These are phyloP conservation scores for Acrossocheilus wenchowensis DNA, from an alignment of 2,797 vertebrate genomes.

Conservation along the genomic window DNA sequence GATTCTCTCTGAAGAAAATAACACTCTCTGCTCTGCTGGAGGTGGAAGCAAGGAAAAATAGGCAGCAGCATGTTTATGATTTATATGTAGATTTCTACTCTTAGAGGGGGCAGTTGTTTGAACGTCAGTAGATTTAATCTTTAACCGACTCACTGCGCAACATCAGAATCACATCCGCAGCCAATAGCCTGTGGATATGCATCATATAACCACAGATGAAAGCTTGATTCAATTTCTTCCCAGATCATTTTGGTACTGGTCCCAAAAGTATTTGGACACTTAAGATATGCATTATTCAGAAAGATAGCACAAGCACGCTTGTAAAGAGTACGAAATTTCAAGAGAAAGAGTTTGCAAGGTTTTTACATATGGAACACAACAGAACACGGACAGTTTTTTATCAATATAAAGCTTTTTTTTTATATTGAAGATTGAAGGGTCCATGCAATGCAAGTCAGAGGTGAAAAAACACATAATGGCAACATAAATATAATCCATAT, in stretches of 20 bases:
- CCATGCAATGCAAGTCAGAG: background rate
- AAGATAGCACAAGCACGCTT: background rate
- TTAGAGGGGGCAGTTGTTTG: background rate
- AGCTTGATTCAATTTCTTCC: constrained; percentile 1
- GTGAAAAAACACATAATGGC: background rate
- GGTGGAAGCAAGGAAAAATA: background rate
- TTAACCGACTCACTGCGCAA: background rate
- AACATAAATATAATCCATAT: background rate
- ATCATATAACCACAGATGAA: background rate
- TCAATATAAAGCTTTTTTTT: too few relatives aligned
- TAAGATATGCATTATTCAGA: background rate
- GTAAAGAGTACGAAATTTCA: background rate
- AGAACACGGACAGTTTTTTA: too few relatives aligned
- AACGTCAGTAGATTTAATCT: background rate
- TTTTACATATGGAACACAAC: background rate
- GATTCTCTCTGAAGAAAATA: background rate
- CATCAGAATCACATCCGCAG: background rate
- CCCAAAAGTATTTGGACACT: background rate
- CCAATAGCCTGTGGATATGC: background rate
- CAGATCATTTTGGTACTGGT: background rate
- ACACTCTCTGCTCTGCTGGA: background rate
- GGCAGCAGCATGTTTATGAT: background rate
- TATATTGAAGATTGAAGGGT: too few relatives aligned
- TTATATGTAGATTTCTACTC: background rate
- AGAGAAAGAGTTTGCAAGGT: background rate